Evolutionary conservation across 2,113 vertebrate genomes (phyloP), one percentile per base, ranked within the genome.

Genomic region (Cyprinus carpio): DNA sequence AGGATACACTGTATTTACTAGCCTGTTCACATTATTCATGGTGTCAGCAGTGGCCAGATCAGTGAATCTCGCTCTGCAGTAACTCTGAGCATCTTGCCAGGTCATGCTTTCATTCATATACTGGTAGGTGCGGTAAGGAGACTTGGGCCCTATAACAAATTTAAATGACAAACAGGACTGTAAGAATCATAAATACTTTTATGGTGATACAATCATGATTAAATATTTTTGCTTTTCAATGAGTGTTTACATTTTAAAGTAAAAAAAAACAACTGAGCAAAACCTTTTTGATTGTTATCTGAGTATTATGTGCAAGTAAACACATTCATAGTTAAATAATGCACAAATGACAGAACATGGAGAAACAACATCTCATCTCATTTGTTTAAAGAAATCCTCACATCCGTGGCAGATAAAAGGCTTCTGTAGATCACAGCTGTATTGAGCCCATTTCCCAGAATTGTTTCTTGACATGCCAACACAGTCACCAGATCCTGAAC

Each of bases 41-140:
- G 9, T 49, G 64, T 85, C 83, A 46, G 69, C 29, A 75, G 87
- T 87, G 34, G 79, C 87, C 79, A 87, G 74, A 79, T 82, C 84
- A 27, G 72, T 77, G 72, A 49, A 77, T 8, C 12, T 34, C n/a
- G 0, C 10, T 51, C 72, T 85, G 37, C 86, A 87, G 62, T 85
- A 87, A 13, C 10, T 74, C 72, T 85, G 87, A 25, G 87, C 87
- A 20, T 75, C 31, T 31, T 25, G 6, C 88, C 88, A 87, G 6
- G 31, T 83, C 56, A 9, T 82, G 0, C 31, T 29, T 1, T 51
- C 8, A 11, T 81, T 76, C 23, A 88, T 20, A 71, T 67, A 88
- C 64, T 85, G 62, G 62, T 82, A 88, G 0, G 7, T 10, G 56
- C 3, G 10, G 49, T 34, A 11, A 10, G 27, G 49, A 69, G 9